Percentiles rank a stretch among this genome's conserved stretches.
These are phyloP conservation scores for Oreortyx pictus DNA, from an alignment of 2,797 vertebrate species.

Conservation along the genomic window DNA sequence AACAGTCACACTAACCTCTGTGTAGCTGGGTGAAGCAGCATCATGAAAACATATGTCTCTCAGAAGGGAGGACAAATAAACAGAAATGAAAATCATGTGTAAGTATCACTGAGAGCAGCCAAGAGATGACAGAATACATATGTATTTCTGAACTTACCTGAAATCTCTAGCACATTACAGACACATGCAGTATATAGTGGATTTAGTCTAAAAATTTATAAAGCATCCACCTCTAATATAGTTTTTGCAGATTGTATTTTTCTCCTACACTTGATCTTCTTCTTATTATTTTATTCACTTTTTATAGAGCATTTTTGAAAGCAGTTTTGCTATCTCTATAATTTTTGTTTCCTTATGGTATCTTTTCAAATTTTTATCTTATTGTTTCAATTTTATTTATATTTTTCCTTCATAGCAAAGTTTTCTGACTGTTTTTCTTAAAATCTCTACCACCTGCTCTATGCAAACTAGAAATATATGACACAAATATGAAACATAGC, in stretches of 20 bases:
- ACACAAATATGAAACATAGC: neutral
- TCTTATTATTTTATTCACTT: neutral
- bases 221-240: neutral
- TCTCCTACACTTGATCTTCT: accelerated
- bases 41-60: neutral
- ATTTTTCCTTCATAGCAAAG: neutral
- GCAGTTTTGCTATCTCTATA: neutral
- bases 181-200: neutral
- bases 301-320: neutral
- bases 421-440: neutral
- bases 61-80: neutral
- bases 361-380: neutral
- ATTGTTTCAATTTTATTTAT: neutral
- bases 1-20: neutral
- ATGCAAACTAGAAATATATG: neutral
- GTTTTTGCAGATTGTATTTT: neutral
- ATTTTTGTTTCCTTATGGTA: neutral
- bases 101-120: neutral
- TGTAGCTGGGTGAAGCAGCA: neutral
- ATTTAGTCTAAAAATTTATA: neutral
- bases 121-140: neutral
- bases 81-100: neutral
- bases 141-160: neutral
- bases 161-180: neutral
- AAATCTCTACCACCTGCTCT: accelerated